These are phyloP conservation scores for Anguilla obscura DNA, from an alignment of 2,797 vertebrate genomes.

Conservation along the genomic window DNA sequence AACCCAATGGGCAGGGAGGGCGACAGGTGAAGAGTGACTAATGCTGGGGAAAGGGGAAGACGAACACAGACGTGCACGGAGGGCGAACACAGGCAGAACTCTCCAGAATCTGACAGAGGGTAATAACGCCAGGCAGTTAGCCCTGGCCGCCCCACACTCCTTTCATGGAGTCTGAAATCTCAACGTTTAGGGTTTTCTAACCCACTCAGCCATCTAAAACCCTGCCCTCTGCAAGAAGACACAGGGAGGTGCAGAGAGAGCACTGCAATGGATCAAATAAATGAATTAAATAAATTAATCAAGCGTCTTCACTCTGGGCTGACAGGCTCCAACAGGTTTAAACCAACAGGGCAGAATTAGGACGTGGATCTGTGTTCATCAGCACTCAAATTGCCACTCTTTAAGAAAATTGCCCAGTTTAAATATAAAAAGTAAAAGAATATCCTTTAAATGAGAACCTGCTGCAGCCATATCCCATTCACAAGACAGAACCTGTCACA, in stretches of 20 bases:
- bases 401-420: neutral
- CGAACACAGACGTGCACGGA: neutral
- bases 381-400: neutral
- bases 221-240: conserved; percentile 1
- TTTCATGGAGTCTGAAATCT: conserved; percentile 24
- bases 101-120: conserved; percentile 14
- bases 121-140: neutral
- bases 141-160: neutral
- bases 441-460: neutral
- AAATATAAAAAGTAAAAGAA: neutral
- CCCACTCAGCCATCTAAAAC: conserved; percentile 15
- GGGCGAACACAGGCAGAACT: conserved; percentile 1
- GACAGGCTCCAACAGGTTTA: neutral
- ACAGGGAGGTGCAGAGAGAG: neutral
- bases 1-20: neutral
- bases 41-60: neutral
- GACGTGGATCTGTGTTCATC: neutral
- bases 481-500: neutral
- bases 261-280: neutral
- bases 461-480: neutral
- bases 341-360: neutral
- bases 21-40: conserved; percentile 5
- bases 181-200: neutral
- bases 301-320: neutral
- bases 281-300: neutral